Evolutionary conservation across 1,140 invertebrate genomes (phyloP).

Genomic region (Drosophila funebris): DNA sequence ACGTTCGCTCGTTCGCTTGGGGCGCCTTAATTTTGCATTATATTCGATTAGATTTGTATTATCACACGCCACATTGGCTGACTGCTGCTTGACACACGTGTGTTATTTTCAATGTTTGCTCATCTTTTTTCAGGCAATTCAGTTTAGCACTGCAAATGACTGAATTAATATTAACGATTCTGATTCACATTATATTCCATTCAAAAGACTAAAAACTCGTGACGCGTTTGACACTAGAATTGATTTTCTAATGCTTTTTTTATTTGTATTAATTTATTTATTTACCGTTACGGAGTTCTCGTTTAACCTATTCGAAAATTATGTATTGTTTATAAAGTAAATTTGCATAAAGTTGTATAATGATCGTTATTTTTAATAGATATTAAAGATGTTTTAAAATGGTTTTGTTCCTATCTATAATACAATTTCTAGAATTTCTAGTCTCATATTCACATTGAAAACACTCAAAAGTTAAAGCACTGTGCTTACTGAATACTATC

Average conservation of each 20-base stretch:
- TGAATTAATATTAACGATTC: constrained; percentile 8
- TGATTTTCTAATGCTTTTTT: background rate
- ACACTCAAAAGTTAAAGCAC: too few species aligned
- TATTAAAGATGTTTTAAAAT: too few species aligned
- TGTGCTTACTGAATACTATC: too few species aligned
- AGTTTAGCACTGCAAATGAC: constrained; percentile 25
- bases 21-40: constrained; percentile 61
- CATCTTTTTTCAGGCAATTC: constrained; percentile 44
- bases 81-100: constrained; percentile 10
- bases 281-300: background rate
- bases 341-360: too few species aligned
- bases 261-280: background rate
- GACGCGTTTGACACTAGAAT: background rate
- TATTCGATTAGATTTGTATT: constrained; percentile 42
- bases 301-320: background rate
- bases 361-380: too few species aligned
- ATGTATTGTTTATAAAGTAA: too few species aligned
- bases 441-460: too few species aligned
- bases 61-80: constrained; percentile 47
- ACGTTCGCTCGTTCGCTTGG: constrained; percentile 8
- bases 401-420: too few species aligned
- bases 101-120: constrained; percentile 40
- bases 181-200: constrained; percentile 8
- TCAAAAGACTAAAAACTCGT: background rate
- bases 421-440: too few species aligned